These are phyloP conservation scores for Rhodophaea formosa DNA, from an alignment of 2,888 invertebrate genomes.

Conservation along the genomic window DNA sequence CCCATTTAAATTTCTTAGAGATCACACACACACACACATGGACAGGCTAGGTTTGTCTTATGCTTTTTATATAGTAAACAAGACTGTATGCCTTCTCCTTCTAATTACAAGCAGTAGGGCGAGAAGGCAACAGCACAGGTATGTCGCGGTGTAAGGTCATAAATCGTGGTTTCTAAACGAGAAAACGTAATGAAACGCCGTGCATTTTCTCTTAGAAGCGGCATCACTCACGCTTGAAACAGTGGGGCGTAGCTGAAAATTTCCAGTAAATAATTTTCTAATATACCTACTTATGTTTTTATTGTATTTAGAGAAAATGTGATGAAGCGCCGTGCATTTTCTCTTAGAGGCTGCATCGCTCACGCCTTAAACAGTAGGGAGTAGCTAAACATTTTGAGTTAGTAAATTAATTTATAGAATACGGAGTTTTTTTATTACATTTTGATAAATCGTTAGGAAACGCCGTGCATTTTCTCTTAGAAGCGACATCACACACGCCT, in stretches of 20 bases:
- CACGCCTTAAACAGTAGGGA: slow-evolving; percentile 36
- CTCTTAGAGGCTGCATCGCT: slow-evolving; percentile 66
- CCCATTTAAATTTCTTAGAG: too few relatives aligned
- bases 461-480: slow-evolving; percentile 72
- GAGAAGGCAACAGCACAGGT: slow-evolving; percentile 11
- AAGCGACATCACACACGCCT: slow-evolving; percentile 62
- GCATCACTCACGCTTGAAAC: slow-evolving; percentile 58
- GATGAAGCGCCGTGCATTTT: slow-evolving; percentile 78
- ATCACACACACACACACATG: too few relatives aligned
- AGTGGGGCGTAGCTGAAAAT: slow-evolving; percentile 37
- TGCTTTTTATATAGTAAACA: not conserved
- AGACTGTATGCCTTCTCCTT: not conserved
- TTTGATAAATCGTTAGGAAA: slow-evolving; percentile 73
- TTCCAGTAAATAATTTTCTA: slow-evolving; percentile 11
- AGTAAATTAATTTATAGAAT: too few relatives aligned
- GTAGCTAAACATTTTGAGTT: slow-evolving; percentile 33
- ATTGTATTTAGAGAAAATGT: slow-evolving; percentile 54
- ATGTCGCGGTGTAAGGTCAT: slow-evolving; percentile 38
- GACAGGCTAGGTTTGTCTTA: too few relatives aligned
- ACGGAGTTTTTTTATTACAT: too few relatives aligned
- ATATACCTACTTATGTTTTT: too few relatives aligned
- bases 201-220: slow-evolving; percentile 69
- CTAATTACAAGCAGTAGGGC: slow-evolving; percentile 9
- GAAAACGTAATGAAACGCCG: slow-evolving; percentile 76
- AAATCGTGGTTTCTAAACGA: slow-evolving; percentile 63